Evolutionary conservation across 2,888 invertebrate genomes (phyloP).

Genomic region (Callosobruchus maculatus): DNA sequence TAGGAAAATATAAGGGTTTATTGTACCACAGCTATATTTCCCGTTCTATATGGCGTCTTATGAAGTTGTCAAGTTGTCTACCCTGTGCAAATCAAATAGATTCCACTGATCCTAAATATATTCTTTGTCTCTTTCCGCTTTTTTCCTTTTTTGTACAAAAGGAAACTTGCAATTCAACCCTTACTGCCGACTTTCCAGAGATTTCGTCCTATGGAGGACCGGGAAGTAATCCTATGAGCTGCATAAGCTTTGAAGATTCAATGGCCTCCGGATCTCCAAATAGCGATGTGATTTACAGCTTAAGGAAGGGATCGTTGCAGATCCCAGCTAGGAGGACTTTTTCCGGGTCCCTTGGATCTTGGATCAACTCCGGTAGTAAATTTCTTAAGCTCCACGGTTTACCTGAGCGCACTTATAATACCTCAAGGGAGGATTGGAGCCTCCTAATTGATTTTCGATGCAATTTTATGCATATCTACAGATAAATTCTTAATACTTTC

Average conservation of each 20-base stretch:
- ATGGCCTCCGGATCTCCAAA: not conserved
- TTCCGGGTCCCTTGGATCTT: not conserved
- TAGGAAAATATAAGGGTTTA: too few species aligned
- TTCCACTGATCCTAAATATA: not conserved
- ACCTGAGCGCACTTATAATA: not conserved
- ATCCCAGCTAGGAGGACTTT: not conserved
- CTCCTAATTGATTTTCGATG: not conserved
- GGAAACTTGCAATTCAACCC: not conserved
- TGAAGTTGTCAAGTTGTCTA: too few species aligned
- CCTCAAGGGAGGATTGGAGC: not conserved
- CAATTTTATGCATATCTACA: not conserved
- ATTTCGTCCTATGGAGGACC: not conserved
- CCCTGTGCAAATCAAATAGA: not conserved
- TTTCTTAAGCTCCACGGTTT: not conserved
- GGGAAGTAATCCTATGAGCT: not conserved
- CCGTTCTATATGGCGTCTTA: too few species aligned
- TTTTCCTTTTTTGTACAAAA: not conserved
- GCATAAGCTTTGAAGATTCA: constrained; percentile 1
- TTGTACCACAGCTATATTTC: too few species aligned
- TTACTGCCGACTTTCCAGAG: not conserved
- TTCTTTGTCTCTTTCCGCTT: not conserved
- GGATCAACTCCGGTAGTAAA: not conserved
- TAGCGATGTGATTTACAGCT: constrained; percentile 1
- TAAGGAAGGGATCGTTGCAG: not conserved
- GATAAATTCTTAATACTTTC: too few species aligned